Evolutionary conservation across 2,113 vertebrate species (phyloP).

Genomic region (Brachionichthys hirsutus): DNA sequence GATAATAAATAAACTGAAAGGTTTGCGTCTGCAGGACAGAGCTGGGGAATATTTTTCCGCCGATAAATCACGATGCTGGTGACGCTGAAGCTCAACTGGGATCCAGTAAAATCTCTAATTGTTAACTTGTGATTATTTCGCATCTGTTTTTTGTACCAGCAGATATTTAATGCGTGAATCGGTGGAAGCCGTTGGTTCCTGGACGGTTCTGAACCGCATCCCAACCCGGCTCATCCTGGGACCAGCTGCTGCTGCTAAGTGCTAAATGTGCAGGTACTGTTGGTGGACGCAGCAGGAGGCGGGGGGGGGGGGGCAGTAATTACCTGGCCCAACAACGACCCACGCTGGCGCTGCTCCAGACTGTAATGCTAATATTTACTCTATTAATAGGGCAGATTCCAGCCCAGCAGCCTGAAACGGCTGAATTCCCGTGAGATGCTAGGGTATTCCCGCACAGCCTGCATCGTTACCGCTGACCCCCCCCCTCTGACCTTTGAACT

Average conservation of each 20-base stretch:
- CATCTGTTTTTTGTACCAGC: background rate
- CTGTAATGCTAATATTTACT: constrained; percentile 62
- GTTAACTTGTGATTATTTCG: background rate
- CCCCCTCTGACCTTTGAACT: constrained; percentile 57
- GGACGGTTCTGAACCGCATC: background rate
- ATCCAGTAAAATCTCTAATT: background rate
- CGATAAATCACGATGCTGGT: too few relatives aligned
- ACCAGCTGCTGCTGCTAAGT: constrained; percentile 58
- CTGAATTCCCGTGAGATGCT: constrained; percentile 22
- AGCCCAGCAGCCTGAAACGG: constrained; percentile 24
- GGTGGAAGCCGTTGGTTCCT: constrained; percentile 7
- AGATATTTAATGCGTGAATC: constrained; percentile 1
- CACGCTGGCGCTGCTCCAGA: constrained; percentile 56
- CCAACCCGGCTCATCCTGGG: constrained; percentile 1
- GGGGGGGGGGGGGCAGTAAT: constrained; percentile 40
- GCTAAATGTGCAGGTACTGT: constrained; percentile 48
- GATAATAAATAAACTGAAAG: too few relatives aligned
- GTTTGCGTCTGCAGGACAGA: too few relatives aligned
- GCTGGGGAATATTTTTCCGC: too few relatives aligned
- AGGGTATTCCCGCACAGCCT: constrained; percentile 21
- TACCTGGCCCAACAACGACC: constrained; percentile 63
- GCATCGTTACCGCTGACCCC: constrained; percentile 48
- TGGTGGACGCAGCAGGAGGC: constrained; percentile 40
- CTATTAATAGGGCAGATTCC: constrained; percentile 49
- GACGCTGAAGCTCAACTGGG: too few relatives aligned